Base-by-base conservation (phyloP, 2,113 vertebrate species). In the Prunella fulvescens region DNA sequence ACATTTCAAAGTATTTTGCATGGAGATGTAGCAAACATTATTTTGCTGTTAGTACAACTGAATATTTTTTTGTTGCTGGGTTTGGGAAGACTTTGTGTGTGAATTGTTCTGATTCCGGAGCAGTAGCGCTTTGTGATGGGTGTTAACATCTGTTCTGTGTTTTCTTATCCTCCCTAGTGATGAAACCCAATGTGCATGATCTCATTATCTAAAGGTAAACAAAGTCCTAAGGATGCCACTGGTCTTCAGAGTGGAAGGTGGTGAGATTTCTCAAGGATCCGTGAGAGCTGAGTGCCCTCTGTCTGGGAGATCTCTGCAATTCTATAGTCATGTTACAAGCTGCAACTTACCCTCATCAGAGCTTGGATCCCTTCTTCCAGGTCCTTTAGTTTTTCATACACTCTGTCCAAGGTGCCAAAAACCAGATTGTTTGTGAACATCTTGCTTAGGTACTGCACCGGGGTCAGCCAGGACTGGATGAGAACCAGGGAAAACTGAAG, bases 401-500 rank as follows among this genome's bases (percentile, higher is more conserved):
- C 98, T 11, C 98, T 97, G 93, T 98, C 98, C 3, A 98, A 98
- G 65, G 96, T 98, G 24, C 98, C 97, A 1, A 98, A 97, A 60
- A 97, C 97, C 62, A 98, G 93, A 24, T 97, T 98, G 92, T 98
- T 98, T 81, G 97, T 98, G 94, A 98, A 98, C 74, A 98, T 91
- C 64, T 97, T 96, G 92, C 98, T 98, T 7, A 99, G 95, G 45
- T 97, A 96, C 65, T 98, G 98, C 78, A 98, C 95, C 0, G 98
- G 98, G 8, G 81, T 98, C 57, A 98, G 64, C 98, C 98, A 99
- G 2, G 98, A 98, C 95, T 99, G 98, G 93, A 99, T 98, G 86
- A 99, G 98, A 33, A 97, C 88, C 88, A 98, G 97, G 0, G 98
- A 99, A 93, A 98, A 98, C 11, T 94, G 97, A 40, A 99, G 98